Evolutionary conservation across 2,113 vertebrate species (phyloP).

Genomic region (Phoenicopterus ruber): DNA sequence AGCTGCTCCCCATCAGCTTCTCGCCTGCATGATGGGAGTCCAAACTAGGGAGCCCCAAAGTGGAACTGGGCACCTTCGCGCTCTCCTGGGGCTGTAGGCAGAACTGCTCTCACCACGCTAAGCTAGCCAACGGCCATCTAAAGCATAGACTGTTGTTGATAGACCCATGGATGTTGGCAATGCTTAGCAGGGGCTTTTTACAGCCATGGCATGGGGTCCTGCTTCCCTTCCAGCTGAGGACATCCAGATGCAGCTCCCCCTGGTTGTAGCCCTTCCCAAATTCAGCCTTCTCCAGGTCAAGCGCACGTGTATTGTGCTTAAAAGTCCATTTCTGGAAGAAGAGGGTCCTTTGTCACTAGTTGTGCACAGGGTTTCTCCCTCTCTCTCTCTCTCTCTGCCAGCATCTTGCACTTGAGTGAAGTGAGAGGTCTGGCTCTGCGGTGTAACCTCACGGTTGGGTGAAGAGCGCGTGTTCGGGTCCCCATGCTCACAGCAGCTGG

Average conservation of each 20-base stretch:
- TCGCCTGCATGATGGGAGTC: background rate
- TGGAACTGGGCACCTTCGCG: background rate
- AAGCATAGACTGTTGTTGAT: background rate
- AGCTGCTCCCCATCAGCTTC: background rate
- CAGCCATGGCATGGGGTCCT: background rate
- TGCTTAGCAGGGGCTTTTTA: background rate
- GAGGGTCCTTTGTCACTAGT: background rate
- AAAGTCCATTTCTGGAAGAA: background rate
- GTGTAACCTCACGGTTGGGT: background rate
- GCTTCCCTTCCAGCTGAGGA: background rate
- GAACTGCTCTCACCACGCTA: background rate
- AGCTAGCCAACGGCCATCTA: background rate
- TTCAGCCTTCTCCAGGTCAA: background rate
- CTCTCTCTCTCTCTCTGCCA: background rate
- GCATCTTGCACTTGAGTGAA: background rate
- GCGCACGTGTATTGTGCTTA: background rate
- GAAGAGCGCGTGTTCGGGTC: background rate
- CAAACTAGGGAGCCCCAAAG: background rate
- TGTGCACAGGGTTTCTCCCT: background rate
- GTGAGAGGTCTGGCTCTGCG: background rate
- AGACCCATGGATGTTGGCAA: background rate
- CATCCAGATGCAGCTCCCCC: background rate
- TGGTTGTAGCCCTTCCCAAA: background rate
- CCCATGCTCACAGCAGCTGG: background rate
- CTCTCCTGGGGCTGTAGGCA: background rate